phyloP scores from a whole-genome alignment of 1,140 invertebrate genomes.

The Portunus trituberculatus region DNA sequence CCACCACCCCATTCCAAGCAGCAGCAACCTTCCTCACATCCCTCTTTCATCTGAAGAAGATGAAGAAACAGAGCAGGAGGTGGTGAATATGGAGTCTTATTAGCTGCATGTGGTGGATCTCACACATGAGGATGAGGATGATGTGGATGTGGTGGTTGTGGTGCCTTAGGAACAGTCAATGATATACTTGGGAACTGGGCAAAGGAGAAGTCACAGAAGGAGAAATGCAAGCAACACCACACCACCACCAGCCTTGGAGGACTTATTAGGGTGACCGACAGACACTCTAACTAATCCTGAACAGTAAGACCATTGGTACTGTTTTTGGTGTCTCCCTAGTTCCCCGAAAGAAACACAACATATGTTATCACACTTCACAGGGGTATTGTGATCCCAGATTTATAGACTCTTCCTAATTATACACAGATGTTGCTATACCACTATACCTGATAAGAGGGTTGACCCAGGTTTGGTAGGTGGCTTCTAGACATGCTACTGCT shows the following conservation, averaged over 20 bases:
- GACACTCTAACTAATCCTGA: too few relatives aligned
- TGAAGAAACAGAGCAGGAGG: slow-evolving; percentile 52
- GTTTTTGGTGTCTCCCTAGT: too few relatives aligned
- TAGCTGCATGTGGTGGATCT: slow-evolving; percentile 60
- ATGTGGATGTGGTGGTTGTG: slow-evolving; percentile 58
- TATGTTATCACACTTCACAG: too few relatives aligned
- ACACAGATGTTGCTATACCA: too few relatives aligned
- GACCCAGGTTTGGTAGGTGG: too few relatives aligned
- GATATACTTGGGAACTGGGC: slow-evolving; percentile 58
- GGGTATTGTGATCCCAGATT: too few relatives aligned
- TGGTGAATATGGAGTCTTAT: slow-evolving; percentile 56
- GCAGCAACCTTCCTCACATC: background rate
- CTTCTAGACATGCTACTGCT: too few relatives aligned
- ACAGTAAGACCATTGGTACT: too few relatives aligned
- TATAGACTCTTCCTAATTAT: too few relatives aligned
- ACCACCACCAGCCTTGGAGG: slow-evolving; percentile 23
- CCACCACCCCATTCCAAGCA: background rate
- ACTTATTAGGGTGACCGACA: too few relatives aligned
- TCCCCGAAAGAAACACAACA: too few relatives aligned
- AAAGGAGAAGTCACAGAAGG: slow-evolving; percentile 52
- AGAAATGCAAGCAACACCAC: background rate
- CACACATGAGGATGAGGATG: slow-evolving; percentile 64
- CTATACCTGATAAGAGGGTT: too few relatives aligned
- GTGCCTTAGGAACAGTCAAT: slow-evolving; percentile 50
- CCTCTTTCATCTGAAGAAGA: slow-evolving; percentile 6